A percentile compares a stretch with the other conserved stretches of the same genome.
These are phyloP conservation scores for Drosophila austrosaltans DNA, from an alignment of 2,888 invertebrate species.

Conservation along the genomic window DNA sequence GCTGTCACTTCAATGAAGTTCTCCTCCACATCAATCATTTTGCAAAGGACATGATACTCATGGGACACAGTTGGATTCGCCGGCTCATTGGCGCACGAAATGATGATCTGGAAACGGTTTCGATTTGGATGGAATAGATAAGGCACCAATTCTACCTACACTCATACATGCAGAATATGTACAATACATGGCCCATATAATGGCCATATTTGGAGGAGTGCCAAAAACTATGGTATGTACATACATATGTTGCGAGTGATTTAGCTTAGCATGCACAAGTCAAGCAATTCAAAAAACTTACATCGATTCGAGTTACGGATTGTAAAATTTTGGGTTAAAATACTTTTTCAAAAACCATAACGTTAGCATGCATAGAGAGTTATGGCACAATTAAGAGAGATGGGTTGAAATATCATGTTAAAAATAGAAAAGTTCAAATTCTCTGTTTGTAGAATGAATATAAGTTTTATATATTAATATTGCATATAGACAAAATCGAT, in stretches of 20 bases:
- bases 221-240: constrained; percentile 27
- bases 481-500: no score
- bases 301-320: constrained; percentile 42
- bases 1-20: constrained; percentile 95
- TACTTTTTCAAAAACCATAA: not conserved
- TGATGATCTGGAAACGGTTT: constrained; percentile 88
- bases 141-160: constrained; percentile 9
- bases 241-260: constrained; percentile 52
- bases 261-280: constrained; percentile 78
- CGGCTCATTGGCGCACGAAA: constrained; percentile 95
- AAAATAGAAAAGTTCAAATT: no score
- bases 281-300: constrained; percentile 81
- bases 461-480: no score
- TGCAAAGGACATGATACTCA: constrained; percentile 92
- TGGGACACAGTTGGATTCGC: constrained; percentile 93
- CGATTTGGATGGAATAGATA: constrained; percentile 3
- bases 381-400: no score
- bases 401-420: no score
- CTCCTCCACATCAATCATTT: constrained; percentile 94
- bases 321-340: not conserved
- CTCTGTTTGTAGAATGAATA: no score
- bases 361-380: not conserved
- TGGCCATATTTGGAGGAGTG: constrained; percentile 64
- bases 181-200: constrained; percentile 54
- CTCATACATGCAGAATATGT: constrained; percentile 11